Conservation (phyloP, 1,140 invertebrate genomes). For the Drosophila bocki region DNA sequence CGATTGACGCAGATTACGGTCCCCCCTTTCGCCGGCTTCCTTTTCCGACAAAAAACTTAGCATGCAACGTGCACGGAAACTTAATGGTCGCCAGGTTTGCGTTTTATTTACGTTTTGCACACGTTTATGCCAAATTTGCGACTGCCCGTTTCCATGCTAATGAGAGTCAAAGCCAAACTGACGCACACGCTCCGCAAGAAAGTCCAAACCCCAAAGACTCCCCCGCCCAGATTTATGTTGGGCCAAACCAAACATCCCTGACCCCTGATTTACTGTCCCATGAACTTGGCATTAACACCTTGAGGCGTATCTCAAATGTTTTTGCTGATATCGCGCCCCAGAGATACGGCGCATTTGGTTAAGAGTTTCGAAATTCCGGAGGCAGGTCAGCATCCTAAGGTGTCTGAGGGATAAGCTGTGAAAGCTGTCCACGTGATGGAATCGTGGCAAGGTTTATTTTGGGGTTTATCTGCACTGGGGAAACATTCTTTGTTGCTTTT, state of each 20-base stretch:
- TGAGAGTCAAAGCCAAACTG: constrained; percentile 20
- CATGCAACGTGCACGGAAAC: constrained; percentile 36
- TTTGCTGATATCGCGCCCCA: constrained; percentile 8
- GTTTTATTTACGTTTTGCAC: constrained; percentile 53
- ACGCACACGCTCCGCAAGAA: constrained; percentile 15
- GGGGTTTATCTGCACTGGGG: neutral
- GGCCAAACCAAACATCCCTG: constrained; percentile 19
- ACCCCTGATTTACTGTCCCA: constrained; percentile 39
- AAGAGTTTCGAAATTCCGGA: constrained; percentile 24
- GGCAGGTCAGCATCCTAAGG: constrained; percentile 26
- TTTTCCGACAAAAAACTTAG: neutral
- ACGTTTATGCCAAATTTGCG: constrained; percentile 37
- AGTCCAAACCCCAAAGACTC: neutral
- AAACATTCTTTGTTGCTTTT: no score
- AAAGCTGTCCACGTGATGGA: constrained; percentile 2
- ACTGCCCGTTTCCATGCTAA: constrained; percentile 42
- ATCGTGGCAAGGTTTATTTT: neutral
- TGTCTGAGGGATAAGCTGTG: constrained; percentile 7
- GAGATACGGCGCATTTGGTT: constrained; percentile 16
- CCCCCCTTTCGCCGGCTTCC: constrained; percentile 1
- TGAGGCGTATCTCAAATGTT: constrained; percentile 34
- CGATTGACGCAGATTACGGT: constrained; percentile 35
- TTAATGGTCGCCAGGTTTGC: constrained; percentile 25
- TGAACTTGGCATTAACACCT: constrained; percentile 38
- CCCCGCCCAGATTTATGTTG: constrained; percentile 13